phyloP scores from a whole-genome alignment of 2,113 vertebrate species.

The Syrrhaptes paradoxus region DNA sequence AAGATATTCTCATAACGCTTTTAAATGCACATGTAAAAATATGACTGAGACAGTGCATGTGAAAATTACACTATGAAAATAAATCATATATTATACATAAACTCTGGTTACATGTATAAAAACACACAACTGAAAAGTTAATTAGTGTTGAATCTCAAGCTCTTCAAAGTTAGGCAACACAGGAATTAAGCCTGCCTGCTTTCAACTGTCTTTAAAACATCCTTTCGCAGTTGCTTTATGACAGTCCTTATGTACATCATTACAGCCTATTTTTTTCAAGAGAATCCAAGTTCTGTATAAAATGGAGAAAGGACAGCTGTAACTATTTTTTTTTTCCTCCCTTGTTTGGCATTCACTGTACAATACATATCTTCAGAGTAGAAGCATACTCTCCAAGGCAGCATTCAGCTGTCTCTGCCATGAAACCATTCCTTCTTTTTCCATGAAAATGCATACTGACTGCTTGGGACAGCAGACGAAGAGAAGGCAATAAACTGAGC shows the following conservation, averaged over 20 bases:
- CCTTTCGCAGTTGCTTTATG: neutral
- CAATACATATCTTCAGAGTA: neutral
- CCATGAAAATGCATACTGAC: neutral
- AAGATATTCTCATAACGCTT: neutral
- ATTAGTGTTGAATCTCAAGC: neutral
- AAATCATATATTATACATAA: neutral
- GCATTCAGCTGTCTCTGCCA: neutral
- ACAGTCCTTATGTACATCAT: neutral
- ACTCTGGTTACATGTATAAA: neutral
- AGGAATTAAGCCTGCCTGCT: neutral
- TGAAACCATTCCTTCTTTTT: neutral
- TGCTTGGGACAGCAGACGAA: fast-evolving
- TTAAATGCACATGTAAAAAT: neutral
- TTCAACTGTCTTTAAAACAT: neutral
- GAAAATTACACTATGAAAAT: neutral
- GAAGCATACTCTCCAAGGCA: neutral
- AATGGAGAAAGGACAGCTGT: neutral
- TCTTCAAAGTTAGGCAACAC: neutral
- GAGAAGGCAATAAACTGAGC: neutral
- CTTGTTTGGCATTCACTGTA: neutral
- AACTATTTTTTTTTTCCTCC: neutral
- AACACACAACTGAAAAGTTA: fast-evolving
- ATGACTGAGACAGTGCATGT: neutral
- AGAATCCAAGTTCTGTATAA: neutral
- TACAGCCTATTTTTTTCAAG: neutral